Conservation (phyloP, 64 coral and sea anemone species). For the Pachyseris speciosa region DNA sequence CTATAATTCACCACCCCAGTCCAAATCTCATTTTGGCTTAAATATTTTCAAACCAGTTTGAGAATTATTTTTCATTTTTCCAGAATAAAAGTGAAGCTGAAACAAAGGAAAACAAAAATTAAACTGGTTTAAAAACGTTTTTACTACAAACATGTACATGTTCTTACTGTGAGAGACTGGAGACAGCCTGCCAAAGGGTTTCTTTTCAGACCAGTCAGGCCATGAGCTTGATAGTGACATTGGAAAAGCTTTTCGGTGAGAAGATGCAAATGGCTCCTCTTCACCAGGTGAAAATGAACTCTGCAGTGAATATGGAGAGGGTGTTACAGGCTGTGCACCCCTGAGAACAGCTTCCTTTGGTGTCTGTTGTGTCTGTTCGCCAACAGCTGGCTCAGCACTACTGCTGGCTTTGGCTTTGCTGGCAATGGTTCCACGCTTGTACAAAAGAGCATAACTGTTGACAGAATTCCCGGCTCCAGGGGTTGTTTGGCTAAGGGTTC, state of each 20-base stretch:
- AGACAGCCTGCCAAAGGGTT: slow-evolving; percentile 84
- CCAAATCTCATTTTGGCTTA: too few relatives aligned
- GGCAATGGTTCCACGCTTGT: slow-evolving; percentile 89
- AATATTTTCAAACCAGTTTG: background rate
- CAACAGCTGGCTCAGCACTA: slow-evolving; percentile 73
- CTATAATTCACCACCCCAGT: too few relatives aligned
- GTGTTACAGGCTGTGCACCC: slow-evolving; percentile 78
- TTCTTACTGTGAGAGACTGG: slow-evolving; percentile 87
- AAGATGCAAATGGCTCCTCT: slow-evolving; percentile 60
- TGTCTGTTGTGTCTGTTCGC: slow-evolving; percentile 61
- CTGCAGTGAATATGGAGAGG: slow-evolving; percentile 60
- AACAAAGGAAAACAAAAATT: too few relatives aligned
- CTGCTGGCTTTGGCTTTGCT: slow-evolving; percentile 78
- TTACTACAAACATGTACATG: background rate
- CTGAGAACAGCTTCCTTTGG: slow-evolving; percentile 70
- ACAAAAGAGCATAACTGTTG: slow-evolving; percentile 84
- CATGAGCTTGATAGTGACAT: slow-evolving; percentile 82
- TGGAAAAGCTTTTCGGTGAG: slow-evolving; percentile 66
- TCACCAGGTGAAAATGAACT: slow-evolving; percentile 53
- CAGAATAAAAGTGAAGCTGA: too few relatives aligned
- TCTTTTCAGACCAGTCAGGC: slow-evolving; percentile 93
- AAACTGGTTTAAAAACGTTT: too few relatives aligned
- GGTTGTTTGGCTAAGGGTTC: background rate
- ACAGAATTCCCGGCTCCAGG: slow-evolving; percentile 64
- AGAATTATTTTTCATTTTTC: background rate